Percentiles rank a stretch among this genome's conserved stretches.
Evolutionary conservation across 2,888 invertebrate species (phyloP).

Genomic region (Congeria kusceri): DNA sequence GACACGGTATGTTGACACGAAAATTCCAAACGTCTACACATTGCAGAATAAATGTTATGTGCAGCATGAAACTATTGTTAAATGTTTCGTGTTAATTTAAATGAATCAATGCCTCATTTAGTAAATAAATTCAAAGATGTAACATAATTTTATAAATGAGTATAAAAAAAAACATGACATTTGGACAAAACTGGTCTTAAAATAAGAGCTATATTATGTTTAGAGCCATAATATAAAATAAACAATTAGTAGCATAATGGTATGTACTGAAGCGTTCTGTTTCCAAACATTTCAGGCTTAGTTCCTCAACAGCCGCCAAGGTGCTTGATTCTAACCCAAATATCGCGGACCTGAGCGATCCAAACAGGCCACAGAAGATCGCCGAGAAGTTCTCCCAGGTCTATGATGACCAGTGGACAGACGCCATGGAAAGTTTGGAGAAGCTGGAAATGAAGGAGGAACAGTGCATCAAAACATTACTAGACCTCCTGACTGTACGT

Average conservation of each 20-base stretch:
- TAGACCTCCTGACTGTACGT: conserved; percentile 35
- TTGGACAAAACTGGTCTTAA: no score
- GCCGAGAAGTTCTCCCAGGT: conserved; percentile 44
- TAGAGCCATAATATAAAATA: no score
- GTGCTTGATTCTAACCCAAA: conserved; percentile 57
- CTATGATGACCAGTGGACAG: conserved; percentile 62
- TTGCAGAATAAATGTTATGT: no score
- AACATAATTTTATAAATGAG: no score
- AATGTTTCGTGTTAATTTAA: no score
- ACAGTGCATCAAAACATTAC: conserved; percentile 27
- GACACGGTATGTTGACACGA: conserved; percentile 46
- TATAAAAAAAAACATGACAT: no score
- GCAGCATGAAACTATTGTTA: no score
- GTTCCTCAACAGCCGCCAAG: conserved; percentile 46
- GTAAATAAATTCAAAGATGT: no score
- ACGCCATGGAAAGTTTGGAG: conserved; percentile 53
- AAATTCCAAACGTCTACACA: no score
- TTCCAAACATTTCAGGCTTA: conserved; percentile 25
- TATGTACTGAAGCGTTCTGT: not conserved
- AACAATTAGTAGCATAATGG: conserved; percentile 21
- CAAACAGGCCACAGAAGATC: conserved; percentile 58
- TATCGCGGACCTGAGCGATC: conserved; percentile 57
- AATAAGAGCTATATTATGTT: no score
- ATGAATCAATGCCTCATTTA: no score
- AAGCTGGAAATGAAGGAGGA: conserved; percentile 42